Evolutionary conservation across 2,888 invertebrate genomes (phyloP).

Genomic region (Boloria euphrosyne): DNA sequence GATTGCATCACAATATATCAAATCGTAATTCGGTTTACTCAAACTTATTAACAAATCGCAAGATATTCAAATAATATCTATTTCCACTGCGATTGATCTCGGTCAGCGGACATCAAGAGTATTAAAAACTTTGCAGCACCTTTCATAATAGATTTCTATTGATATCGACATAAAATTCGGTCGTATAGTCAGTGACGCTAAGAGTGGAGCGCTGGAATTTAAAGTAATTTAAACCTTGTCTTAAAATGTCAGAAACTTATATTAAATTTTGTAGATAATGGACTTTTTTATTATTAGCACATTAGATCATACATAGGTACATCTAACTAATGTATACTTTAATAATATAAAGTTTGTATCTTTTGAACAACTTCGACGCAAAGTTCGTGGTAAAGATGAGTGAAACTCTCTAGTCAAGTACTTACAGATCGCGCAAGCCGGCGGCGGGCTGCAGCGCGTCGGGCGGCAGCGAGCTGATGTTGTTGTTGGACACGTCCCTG

Average conservation of each 20-base stretch:
- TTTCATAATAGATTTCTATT: conserved; percentile 13
- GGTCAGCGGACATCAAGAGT: neutral
- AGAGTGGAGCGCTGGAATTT: neutral
- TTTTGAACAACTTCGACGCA: too few species aligned
- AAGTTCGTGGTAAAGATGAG: too few species aligned
- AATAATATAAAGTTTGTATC: too few species aligned
- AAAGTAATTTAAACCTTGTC: neutral
- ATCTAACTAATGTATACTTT: too few species aligned
- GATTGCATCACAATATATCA: too few species aligned
- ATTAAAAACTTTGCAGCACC: conserved; percentile 13
- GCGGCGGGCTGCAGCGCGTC: conserved; percentile 86
- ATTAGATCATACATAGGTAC: neutral
- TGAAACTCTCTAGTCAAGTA: conserved; percentile 47
- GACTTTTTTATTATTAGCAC: neutral
- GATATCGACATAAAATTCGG: conserved; percentile 5
- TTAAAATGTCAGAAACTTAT: neutral
- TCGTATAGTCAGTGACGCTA: neutral
- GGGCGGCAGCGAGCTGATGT: conserved; percentile 87
- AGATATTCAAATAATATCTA: too few species aligned
- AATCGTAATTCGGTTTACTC: too few species aligned
- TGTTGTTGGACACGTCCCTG: conserved; percentile 92
- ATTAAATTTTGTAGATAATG: neutral
- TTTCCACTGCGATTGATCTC: too few species aligned
- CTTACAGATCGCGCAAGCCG: conserved; percentile 89
- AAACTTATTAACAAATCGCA: too few species aligned